Evolutionary conservation across 2,888 invertebrate species (phyloP), one percentile per base, ranked within the genome.

Genomic region (Beris morrisii): DNA sequence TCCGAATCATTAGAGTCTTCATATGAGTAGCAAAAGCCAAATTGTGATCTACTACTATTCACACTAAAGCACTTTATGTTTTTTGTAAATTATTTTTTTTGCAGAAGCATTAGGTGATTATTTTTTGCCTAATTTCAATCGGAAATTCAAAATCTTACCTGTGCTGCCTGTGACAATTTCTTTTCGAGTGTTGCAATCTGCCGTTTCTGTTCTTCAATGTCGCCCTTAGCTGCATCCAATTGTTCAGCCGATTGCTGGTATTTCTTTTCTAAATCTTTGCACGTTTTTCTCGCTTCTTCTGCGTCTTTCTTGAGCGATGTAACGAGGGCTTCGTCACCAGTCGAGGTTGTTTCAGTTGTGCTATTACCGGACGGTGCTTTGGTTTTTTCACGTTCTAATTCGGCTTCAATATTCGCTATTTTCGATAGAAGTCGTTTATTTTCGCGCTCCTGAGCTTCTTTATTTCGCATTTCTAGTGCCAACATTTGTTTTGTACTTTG

Each of bases 401-500:
- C 92, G 11, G 90, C 89, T 81, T 93, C 92, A 71, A 93, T 82
- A 75, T 92, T 92, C 31, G 88, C 85, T 76, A 93, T 88, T 79
- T 88, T 88, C 58, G 90, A 87, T 77, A 88, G 83, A 58, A 94
- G 84, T 73, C 92, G 87, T 78, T 93, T 93, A 76, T 93, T 94
- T 80, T 95, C 94, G 75, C 92, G 83, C 73, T 90, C 91, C 74
- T 92, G 86, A 0, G 90, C 90, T 79, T 93, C 93, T 75, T 93
- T 93, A 75, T 92, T 92, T 74, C 91, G 85, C 72, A 94, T 82
- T 81, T 95, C 95, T 67, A 93, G 84, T 12, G 93, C 93, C 69
- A 95, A 82, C 84, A 95, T 88, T 82, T 95, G 94, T 79, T 95
- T 95, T 6, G 93, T 93, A 67, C 93, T 93, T 77, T 95, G 94